Percentiles rank a stretch among this genome's conserved stretches.
These are phyloP conservation scores for Chesias legatella DNA, from an alignment of 2,888 invertebrate species.

Conservation along the genomic window DNA sequence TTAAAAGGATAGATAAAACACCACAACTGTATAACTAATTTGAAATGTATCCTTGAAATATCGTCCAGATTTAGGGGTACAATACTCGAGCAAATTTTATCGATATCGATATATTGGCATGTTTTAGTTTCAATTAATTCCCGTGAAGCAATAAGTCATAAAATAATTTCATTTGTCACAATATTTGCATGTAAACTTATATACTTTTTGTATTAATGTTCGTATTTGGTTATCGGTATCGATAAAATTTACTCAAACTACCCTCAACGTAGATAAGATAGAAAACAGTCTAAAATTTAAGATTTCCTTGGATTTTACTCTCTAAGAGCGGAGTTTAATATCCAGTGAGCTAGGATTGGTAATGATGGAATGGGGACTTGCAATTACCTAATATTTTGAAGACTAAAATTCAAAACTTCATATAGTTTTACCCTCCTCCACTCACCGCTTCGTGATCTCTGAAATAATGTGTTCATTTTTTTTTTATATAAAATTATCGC, in stretches of 20 bases:
- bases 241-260: slow-evolving; percentile 10
- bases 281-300: slow-evolving; percentile 21
- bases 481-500: slow-evolving; percentile 30
- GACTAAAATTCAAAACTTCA: slow-evolving; percentile 16
- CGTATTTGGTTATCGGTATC: background rate
- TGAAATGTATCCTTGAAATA: slow-evolving; percentile 20
- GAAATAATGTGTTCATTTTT: slow-evolving; percentile 45
- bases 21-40: slow-evolving; percentile 13
- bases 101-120: slow-evolving; percentile 20
- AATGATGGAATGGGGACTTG: slow-evolving; percentile 31
- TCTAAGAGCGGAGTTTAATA: slow-evolving; percentile 13
- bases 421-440: slow-evolving; percentile 20
- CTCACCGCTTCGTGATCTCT: slow-evolving; percentile 43
- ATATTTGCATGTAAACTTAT: too few relatives aligned
- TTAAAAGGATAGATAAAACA: slow-evolving; percentile 9
- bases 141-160: too few relatives aligned
- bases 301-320: slow-evolving; percentile 20
- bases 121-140: too few relatives aligned
- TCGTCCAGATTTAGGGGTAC: slow-evolving; percentile 24
- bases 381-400: slow-evolving; percentile 19
- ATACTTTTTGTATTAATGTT: too few relatives aligned
- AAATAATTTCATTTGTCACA: too few relatives aligned
- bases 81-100: background rate
- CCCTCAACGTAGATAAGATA: slow-evolving; percentile 18
- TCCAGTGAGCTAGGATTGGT: slow-evolving; percentile 16